Base-by-base conservation (phyloP, 2,797 vertebrate genomes). In the Acanthurus lineatus region DNA sequence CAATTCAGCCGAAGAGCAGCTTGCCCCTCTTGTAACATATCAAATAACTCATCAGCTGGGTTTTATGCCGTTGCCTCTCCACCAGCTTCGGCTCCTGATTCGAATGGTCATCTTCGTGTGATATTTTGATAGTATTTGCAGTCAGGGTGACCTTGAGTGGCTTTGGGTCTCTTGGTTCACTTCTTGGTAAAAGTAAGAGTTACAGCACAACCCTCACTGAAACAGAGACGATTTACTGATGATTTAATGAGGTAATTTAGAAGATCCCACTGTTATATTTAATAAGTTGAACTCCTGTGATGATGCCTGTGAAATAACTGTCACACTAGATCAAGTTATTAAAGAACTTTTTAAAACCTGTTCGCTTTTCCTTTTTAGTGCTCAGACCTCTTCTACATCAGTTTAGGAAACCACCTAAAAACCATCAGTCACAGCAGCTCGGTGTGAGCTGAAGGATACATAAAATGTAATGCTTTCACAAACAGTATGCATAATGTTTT, bases 1-100 rank as follows among this genome's bases (percentile, higher is more conserved):
- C 38, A 80, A 35, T 63, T 78, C 44, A 82, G 52, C 45, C 61
- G 11, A 32, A 67, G 58, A 76, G 59, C 76, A 32, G 49, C 25
- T 32, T 47, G 25, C 20, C 42, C 19, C 35, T 54, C n/a, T 38
- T 62, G 20, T 17, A 63, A 58, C 3, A 5, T 32, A 56, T 64
- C 6, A 70, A 72, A 48, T 2, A 47, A 47, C 14, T 54, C 54
- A 83, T 79, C 52, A 71, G 2, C 38, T 19, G n/a, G 38, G 22
- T 52, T 68, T 67, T 54, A 60, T 28, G 40, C 53, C 9, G 25
- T 67, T 1, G 9, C 25, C 25, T 14, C 51, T 44, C 47, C 35
- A 42, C 14, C 10, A 25, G 14, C 45, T 32, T 59, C 51, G 8
- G 60, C 16, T 62, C 59, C 60, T 44, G 35, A 52, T 62, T 62